Base-by-base conservation (phyloP, 2,888 invertebrate genomes). In the Athalia cordata region DNA sequence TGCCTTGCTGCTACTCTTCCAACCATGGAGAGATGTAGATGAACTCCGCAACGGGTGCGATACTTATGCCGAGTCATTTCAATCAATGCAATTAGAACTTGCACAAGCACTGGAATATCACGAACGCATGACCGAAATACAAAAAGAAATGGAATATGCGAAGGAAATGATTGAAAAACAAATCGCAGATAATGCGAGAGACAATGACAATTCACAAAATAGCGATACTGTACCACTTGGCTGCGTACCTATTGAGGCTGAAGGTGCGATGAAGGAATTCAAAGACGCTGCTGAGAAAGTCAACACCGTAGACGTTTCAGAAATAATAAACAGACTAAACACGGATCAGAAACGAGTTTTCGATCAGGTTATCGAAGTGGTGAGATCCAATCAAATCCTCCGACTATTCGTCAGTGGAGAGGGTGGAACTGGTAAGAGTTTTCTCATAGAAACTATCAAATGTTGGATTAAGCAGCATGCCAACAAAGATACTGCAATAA, bases 391-490 rank as follows among this genome's bases (percentile, higher is more conserved):
- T 57, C 64, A 76, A 64, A 68, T 82, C 50, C 52, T 81, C 61
- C 79, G 80, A 62, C 74, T 78, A 5, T 83, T 80, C 81, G 82
- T 86, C 62, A 84, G 82, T 81, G 86, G 85, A 57, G 84, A 83
- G 75, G 86, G 85, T 77, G 85, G 84, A 78, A 86, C 81, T 61
- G 86, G 83, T 57, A 86, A 86, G 72, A 85, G 84, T 79, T 82
- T 78, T 83, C 79, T 85, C 77, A 85, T 84, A 65, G 82, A 85
- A 76, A 80, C 80, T 13, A 67, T 84, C 0, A 81, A 78, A 82
- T 57, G 78, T 45, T 85, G 84, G 84, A 79, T 84, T 43, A 82
- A 82, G 66, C 78, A 79, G 59, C 15, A 76, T 55, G 45, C 84
- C n/a, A 77, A 81, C 9, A 85, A 85, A 81, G 83, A 84, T 80